These are phyloP conservation scores for Rhipidura dahli DNA, from an alignment of 2,113 vertebrate genomes.

Conservation along the genomic window DNA sequence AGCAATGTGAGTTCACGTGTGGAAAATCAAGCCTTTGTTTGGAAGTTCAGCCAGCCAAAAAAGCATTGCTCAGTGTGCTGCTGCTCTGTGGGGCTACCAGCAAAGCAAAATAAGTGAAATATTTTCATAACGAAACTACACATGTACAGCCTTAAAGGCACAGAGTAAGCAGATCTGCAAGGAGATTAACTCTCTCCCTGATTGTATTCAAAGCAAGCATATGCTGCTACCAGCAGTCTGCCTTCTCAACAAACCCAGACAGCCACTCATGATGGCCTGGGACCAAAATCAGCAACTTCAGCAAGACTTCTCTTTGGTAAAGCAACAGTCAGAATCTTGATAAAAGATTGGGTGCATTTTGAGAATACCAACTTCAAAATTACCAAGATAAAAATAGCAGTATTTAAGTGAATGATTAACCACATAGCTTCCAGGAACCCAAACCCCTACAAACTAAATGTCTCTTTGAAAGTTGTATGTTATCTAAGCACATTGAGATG, in stretches of 20 bases:
- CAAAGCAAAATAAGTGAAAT: background rate
- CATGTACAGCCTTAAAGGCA: background rate
- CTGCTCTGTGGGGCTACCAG: background rate
- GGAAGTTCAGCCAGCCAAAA: background rate
- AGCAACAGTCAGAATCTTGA: conserved; percentile 10
- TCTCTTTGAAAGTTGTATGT: background rate
- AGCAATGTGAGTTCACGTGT: background rate
- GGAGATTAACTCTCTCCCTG: background rate
- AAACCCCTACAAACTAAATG: background rate
- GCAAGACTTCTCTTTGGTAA: background rate
- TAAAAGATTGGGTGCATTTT: background rate
- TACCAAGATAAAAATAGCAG: conserved; percentile 12
- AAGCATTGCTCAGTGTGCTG: background rate
- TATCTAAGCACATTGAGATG: background rate
- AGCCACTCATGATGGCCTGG: background rate
- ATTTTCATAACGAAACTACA: background rate
- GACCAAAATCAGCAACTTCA: conserved; percentile 29
- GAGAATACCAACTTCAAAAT: conserved; percentile 32
- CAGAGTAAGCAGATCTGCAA: background rate
- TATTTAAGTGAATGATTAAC: conserved; percentile 20
- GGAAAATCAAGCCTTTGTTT: background rate
- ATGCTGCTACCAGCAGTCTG: background rate
- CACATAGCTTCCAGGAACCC: background rate
- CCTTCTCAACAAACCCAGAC: background rate
- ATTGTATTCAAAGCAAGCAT: background rate